phyloP scores from a whole-genome alignment of 2,797 vertebrate species.

The Gastrophryne carolinensis region DNA sequence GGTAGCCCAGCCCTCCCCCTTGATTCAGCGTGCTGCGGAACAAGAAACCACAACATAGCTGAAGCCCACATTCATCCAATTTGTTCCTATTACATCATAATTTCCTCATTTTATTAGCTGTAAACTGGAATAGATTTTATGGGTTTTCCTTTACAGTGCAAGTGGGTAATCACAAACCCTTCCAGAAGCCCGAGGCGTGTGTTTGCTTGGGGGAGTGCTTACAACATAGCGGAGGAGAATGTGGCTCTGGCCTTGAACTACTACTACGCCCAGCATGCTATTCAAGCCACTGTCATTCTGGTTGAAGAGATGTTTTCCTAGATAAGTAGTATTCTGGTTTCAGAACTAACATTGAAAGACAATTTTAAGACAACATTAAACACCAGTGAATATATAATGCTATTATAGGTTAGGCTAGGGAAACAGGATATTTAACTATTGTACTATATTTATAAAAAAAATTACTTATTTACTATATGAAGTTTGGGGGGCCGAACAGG shows the following conservation, averaged over 20 bases:
- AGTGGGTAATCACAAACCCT: not conserved
- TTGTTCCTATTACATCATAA: slow-evolving; percentile 19
- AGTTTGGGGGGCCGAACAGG: no score
- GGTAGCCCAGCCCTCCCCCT: not conserved
- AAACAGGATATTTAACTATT: no score
- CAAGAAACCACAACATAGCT: not conserved
- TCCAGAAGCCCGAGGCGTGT: not conserved
- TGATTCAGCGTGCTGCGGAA: not conserved
- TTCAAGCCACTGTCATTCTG: not conserved
- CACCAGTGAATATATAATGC: no score
- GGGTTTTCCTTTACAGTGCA: not conserved
- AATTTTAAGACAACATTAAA: no score
- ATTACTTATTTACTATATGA: no score
- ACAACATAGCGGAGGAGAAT: not conserved
- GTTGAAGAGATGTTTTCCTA: not conserved
- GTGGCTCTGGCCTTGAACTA: not conserved
- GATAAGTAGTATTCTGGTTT: not conserved
- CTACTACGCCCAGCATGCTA: not conserved
- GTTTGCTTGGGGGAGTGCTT: not conserved
- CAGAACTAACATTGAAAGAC: not conserved
- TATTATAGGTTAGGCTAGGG: no score
- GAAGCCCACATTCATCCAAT: not conserved
- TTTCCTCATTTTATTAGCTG: not conserved
- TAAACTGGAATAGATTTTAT: not conserved
- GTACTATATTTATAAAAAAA: no score